These are phyloP conservation scores for Callospermophilus lateralis DNA, from an alignment of 2,113 vertebrate species.

Conservation along the genomic window DNA sequence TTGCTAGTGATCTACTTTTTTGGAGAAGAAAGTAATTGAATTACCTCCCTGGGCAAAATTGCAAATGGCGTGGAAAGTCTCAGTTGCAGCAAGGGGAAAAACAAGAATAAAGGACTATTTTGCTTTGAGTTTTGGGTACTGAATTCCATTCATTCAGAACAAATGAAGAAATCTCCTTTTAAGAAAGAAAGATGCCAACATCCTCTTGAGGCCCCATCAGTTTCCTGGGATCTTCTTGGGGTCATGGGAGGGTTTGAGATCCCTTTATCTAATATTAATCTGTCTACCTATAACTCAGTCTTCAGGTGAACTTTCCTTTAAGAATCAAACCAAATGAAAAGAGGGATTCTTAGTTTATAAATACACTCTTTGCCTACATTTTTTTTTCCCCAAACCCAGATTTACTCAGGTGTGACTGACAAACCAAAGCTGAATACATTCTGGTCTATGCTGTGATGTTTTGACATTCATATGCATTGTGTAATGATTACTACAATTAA, in stretches of 20 bases:
- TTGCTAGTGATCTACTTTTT: conserved; percentile 42
- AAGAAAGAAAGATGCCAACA: conserved; percentile 10
- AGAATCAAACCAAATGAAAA: conserved; percentile 14
- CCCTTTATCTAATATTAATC: neutral
- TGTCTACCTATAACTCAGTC: neutral
- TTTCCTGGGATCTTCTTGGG: neutral
- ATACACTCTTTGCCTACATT: neutral
- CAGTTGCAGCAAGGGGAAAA: conserved; percentile 16
- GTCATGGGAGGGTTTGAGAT: neutral
- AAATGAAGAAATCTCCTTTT: conserved; percentile 38
- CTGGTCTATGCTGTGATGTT: neutral
- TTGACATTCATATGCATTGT: conserved; percentile 6
- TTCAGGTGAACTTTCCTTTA: neutral
- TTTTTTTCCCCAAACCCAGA: neutral
- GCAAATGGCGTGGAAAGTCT: conserved; percentile 53
- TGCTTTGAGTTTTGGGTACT: conserved; percentile 10
- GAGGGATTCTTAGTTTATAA: conserved; percentile 24
- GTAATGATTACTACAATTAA: neutral
- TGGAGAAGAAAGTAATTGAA: conserved; percentile 59
- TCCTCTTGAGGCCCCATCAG: neutral
- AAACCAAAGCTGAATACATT: neutral
- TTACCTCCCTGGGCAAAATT: conserved; percentile 47
- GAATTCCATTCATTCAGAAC: conserved; percentile 43
- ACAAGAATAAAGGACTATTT: neutral
- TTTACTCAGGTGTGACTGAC: conserved; percentile 20